A percentile compares a stretch with the other conserved stretches of the same genome.
phyloP scores from a whole-genome alignment of 1,140 invertebrate species.

The Drosophila tropicalis region DNA sequence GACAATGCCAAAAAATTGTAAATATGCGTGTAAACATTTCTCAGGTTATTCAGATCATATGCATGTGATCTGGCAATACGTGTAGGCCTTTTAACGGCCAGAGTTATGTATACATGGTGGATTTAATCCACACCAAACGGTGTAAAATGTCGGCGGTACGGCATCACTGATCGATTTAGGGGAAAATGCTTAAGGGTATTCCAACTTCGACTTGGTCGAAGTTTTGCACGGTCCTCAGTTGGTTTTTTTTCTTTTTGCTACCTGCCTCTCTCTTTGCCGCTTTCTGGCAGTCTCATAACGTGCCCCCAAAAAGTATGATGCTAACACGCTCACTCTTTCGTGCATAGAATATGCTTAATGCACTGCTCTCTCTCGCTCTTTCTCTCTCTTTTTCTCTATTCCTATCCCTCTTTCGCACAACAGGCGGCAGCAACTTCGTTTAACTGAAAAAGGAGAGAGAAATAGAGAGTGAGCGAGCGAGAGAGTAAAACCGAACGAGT shows the following conservation, averaged over 20 bases:
- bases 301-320: conserved; percentile 44
- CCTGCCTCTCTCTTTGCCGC: conserved; percentile 46
- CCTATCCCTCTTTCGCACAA: conserved; percentile 23
- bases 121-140: too few relatives aligned
- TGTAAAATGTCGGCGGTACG: background rate
- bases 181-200: background rate
- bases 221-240: background rate
- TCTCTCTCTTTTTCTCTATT: conserved; percentile 3
- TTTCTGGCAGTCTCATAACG: conserved; percentile 68
- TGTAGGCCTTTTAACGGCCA: too few relatives aligned
- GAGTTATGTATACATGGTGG: too few relatives aligned
- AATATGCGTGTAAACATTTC: too few relatives aligned
- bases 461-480: conserved; percentile 34
- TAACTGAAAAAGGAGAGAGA: conserved; percentile 50
- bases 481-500: conserved; percentile 47
- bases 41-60: background rate
- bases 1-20: too few relatives aligned
- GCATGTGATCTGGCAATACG: too few relatives aligned
- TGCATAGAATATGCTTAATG: conserved; percentile 14
- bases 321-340: conserved; percentile 57
- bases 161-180: background rate
- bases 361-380: background rate
- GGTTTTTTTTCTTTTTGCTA: conserved; percentile 42
- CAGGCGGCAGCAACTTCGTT: conserved; percentile 63
- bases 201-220: background rate